Conservation (phyloP, 2,888 invertebrate genomes). For the Hirtodrosophila duncani region DNA sequence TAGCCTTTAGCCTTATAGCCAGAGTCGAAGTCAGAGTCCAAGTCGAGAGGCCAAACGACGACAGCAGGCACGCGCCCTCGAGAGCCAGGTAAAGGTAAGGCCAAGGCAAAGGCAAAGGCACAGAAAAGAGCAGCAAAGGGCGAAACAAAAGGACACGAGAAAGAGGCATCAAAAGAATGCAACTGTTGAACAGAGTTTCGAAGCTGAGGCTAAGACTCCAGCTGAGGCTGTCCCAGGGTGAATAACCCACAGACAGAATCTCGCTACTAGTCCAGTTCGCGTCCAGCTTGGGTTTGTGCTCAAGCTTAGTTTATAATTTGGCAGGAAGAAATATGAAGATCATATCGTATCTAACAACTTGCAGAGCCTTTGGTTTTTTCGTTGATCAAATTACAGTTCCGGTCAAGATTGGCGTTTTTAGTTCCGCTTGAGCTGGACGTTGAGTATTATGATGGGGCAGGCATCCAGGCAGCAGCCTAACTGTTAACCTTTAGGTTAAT, state of each 20-base stretch:
- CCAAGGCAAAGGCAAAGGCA: slow-evolving; percentile 12
- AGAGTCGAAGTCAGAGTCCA: slow-evolving; percentile 19
- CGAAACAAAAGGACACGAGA: slow-evolving; percentile 41
- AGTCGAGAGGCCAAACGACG: slow-evolving; percentile 50
- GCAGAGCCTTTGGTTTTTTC: slow-evolving; percentile 3
- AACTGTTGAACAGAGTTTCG: slow-evolving; percentile 50
- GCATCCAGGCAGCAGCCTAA: slow-evolving; percentile 23
- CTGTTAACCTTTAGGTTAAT: slow-evolving; percentile 48
- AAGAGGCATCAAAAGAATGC: slow-evolving; percentile 38
- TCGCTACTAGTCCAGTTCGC: slow-evolving; percentile 45
- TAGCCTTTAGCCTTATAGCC: no score
- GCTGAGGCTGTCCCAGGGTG: slow-evolving; percentile 37
- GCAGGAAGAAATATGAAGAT: slow-evolving; percentile 61
- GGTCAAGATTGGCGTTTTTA: slow-evolving; percentile 63
- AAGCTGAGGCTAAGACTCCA: slow-evolving; percentile 16
- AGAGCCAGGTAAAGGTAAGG: slow-evolving; percentile 21
- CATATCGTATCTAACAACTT: slow-evolving; percentile 60
- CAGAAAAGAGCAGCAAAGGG: slow-evolving; percentile 17
- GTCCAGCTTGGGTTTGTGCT: slow-evolving; percentile 1
- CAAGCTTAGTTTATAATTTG: slow-evolving; percentile 51
- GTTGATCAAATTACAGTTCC: slow-evolving; percentile 77
- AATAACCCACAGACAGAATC: slow-evolving; percentile 53
- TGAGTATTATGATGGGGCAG: not conserved
- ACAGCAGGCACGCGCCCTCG: slow-evolving; percentile 75
- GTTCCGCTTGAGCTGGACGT: slow-evolving; percentile 48